Base-by-base conservation (phyloP, 2,797 vertebrate genomes). In the Ctenochaetus hawaiiensis region DNA sequence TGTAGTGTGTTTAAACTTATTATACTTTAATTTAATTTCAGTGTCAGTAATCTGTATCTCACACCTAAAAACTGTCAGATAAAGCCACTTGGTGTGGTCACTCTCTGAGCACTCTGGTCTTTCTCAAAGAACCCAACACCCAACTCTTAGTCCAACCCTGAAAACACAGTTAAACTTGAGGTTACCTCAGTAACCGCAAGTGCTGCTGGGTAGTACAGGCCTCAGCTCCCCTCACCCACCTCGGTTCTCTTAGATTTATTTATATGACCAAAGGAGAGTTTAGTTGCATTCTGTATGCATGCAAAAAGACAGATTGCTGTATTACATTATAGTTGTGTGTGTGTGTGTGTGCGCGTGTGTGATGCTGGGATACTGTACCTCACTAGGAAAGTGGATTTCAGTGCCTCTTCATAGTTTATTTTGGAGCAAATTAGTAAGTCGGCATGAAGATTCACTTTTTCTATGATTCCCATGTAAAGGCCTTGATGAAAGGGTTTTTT, bases 261-360 rank as follows among this genome's bases (percentile, higher is more conserved):
- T 57, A 41, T 63, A 49, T 54, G 73, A 82, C 82, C 82, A 85
- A 85, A 90, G 78, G 67, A 84, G 68, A 54, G 13, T 67, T 78
- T 9, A 52, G 49, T 62, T 56, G 14, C 41, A 52, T 53, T 69
- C 66, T 73, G 72, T 48, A 12, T 13, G 41, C 65, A 59, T 9
- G 52, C 61, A 23, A 23, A 68, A 41, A 45, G 17, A 67, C 57
- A 52, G 44, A 72, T 51, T 62, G 66, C 30, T 67, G 72, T 77
- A 66, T 77, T 51, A 73, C 26, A 62, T 74, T 48, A 44, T 23
- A 47, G 16, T 47, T 57, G 56, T 20, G 62, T 43, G 56, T 43
- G 48, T 70, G 60, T 62, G 68, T 17, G 51, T 13, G 49, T 44
- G 64, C 20, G 41, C 44, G 58, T 26, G 45, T 10, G 3, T 30